Percentiles rank a stretch among this genome's conserved stretches.
Conservation (phyloP, 2,113 vertebrate genomes). For the Oxyruncus cristatus region DNA sequence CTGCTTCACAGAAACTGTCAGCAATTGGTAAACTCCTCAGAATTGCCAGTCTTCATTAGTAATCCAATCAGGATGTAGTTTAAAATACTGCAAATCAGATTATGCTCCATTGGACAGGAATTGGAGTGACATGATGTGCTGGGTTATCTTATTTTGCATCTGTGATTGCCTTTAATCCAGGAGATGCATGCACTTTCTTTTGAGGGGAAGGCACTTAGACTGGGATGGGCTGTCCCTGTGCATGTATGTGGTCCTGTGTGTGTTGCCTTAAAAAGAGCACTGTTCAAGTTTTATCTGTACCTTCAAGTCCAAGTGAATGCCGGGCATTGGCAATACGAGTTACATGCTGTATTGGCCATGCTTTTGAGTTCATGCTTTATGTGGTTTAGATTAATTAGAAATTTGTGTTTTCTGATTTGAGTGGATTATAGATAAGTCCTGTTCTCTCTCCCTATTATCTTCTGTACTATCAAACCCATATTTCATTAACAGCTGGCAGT, state of each 20-base stretch:
- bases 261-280: not conserved
- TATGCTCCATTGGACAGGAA: constrained; percentile 36
- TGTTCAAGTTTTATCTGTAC: not conserved
- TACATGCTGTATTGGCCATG: not conserved
- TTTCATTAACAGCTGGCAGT: not conserved
- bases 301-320: not conserved
- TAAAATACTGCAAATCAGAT: constrained; percentile 60
- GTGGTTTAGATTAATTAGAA: not conserved
- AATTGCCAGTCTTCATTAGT: constrained; percentile 54
- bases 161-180: constrained; percentile 32
- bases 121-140: constrained; percentile 33
- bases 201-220: not conserved
- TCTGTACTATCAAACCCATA: not conserved
- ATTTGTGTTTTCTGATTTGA: not conserved
- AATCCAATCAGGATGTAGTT: constrained; percentile 63
- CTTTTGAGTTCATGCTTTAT: not conserved
- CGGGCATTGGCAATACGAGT: not conserved
- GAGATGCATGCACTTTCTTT: not conserved
- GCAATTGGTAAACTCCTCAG: constrained; percentile 57
- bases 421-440: not conserved
- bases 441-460: not conserved
- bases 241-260: not conserved
- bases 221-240: not conserved
- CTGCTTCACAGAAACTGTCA: constrained; percentile 60
- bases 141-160: constrained; percentile 52